A percentile compares a stretch with the other conserved stretches of the same genome.
Evolutionary conservation across 2,797 vertebrate species (phyloP).

Genomic region (Xiphorhynchus erythropygius): DNA sequence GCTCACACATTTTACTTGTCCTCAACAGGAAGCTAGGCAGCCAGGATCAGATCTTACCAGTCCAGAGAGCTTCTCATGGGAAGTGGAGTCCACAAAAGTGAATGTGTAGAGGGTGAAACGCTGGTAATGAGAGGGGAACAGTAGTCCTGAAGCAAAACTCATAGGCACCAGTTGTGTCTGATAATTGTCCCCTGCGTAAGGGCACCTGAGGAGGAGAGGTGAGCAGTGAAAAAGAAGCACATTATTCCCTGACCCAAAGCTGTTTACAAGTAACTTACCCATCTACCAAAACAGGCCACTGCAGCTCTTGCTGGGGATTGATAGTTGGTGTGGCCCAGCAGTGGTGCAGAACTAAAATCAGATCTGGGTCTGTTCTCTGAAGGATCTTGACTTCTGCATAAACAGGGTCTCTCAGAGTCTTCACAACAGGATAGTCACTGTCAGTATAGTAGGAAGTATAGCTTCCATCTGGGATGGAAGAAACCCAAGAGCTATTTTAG

Average conservation of each 20-base stretch:
- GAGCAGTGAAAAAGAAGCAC: not conserved
- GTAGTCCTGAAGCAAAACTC: not conserved
- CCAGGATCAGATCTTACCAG: conserved; percentile 41
- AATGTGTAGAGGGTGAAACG: conserved; percentile 68
- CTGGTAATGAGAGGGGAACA: conserved; percentile 55
- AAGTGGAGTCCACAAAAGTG: conserved; percentile 8
- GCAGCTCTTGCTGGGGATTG: not conserved
- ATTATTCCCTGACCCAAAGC: not conserved
- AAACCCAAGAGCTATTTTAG: not conserved
- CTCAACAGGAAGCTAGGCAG: not conserved
- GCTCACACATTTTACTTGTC: not conserved
- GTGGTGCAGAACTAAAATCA: conserved; percentile 59
- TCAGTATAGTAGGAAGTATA: conserved; percentile 60
- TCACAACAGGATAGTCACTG: conserved; percentile 68
- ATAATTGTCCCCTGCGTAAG: conserved; percentile 71
- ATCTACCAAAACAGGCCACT: conserved; percentile 71
- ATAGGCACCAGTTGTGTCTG: conserved; percentile 23
- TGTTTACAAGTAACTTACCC: conserved; percentile 36
- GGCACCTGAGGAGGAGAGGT: conserved; percentile 15
- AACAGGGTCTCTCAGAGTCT: conserved; percentile 65
- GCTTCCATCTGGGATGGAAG: conserved; percentile 31
- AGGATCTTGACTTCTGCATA: conserved; percentile 64
- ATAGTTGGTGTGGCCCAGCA: conserved; percentile 69
- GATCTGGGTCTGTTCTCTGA: conserved; percentile 50
- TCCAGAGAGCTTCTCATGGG: conserved; percentile 39